A percentile compares a stretch with the other conserved stretches of the same genome.
These are phyloP conservation scores for Hirundichthys speculiger DNA, from an alignment of 2,113 vertebrate genomes.

Conservation along the genomic window DNA sequence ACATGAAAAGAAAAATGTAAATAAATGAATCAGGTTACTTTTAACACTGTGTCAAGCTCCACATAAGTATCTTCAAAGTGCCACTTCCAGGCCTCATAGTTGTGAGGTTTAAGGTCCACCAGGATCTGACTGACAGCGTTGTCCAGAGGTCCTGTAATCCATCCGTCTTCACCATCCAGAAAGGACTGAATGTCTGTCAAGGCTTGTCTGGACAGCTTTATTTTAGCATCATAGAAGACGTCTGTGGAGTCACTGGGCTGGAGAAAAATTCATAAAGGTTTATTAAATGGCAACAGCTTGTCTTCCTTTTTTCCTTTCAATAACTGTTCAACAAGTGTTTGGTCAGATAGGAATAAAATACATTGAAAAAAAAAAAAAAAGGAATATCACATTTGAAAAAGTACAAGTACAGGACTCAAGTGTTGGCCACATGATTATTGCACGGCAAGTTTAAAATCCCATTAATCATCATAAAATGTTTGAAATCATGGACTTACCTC, in stretches of 20 bases:
- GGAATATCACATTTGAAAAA: background rate
- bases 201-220: conserved; percentile 83
- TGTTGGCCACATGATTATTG: too few relatives aligned
- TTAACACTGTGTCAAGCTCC: conserved; percentile 83
- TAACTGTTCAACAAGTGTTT: background rate
- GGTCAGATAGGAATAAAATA: too few relatives aligned
- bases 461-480: conserved; percentile 14
- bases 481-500: conserved; percentile 79
- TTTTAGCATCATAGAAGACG: conserved; percentile 87
- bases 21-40: conserved; percentile 81
- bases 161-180: conserved; percentile 81
- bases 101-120: conserved; percentile 87
- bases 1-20: too few relatives aligned
- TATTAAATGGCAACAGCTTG: background rate
- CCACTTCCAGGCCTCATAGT: conserved; percentile 89
- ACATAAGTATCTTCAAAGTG: conserved; percentile 90
- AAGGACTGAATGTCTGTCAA: conserved; percentile 86
- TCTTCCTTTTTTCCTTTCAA: background rate
- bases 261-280: too few relatives aligned
- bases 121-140: conserved; percentile 89
- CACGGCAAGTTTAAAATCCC: too few relatives aligned
- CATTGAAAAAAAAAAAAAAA: background rate
- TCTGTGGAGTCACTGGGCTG: conserved; percentile 82
- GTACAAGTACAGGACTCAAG: background rate
- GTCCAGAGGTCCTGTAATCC: conserved; percentile 89